phyloP scores from a whole-genome alignment of 2,113 vertebrate species.

The Pao palembangensis region DNA sequence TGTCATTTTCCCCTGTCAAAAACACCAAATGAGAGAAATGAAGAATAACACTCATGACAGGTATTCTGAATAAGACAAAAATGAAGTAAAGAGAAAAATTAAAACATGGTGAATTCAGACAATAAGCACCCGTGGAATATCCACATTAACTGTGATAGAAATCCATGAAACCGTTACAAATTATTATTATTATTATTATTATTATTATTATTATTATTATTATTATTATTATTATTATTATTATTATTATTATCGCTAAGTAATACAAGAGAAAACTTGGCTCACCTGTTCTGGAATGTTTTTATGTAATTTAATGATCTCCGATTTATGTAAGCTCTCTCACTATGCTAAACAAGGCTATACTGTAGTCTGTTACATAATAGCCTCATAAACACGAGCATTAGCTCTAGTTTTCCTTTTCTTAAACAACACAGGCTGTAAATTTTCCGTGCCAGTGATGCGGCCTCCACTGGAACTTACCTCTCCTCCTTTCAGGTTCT shows the following conservation, averaged over 20 bases:
- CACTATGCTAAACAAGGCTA: slow-evolving; percentile 7
- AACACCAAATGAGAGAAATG: slow-evolving; percentile 65
- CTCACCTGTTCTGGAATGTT: not conserved
- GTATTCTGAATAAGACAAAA: slow-evolving; percentile 48
- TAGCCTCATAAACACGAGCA: slow-evolving; percentile 3
- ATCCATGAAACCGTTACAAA: slow-evolving; percentile 25
- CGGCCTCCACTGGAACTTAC: slow-evolving; percentile 56
- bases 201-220: not conserved
- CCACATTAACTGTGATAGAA: slow-evolving; percentile 16
- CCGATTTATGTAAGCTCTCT: not conserved
- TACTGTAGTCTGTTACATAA: slow-evolving; percentile 30
- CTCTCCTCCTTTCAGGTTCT: slow-evolving; percentile 89
- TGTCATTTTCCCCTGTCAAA: slow-evolving; percentile 71
- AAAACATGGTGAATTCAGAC: slow-evolving; percentile 46
- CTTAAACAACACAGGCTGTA: not conserved
- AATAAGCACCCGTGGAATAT: slow-evolving; percentile 53
- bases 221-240: not conserved
- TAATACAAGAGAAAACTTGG: not conserved
- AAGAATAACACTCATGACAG: slow-evolving; percentile 65
- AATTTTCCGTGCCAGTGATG: slow-evolving; percentile 10
- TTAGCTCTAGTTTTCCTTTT: not conserved
- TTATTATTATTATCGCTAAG: too few relatives aligned
- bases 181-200: not conserved
- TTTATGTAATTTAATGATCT: slow-evolving; percentile 14
- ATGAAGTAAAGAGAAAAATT: slow-evolving; percentile 43